Base-by-base conservation (phyloP, 2,797 vertebrate genomes). In the Mus caroli region DNA sequence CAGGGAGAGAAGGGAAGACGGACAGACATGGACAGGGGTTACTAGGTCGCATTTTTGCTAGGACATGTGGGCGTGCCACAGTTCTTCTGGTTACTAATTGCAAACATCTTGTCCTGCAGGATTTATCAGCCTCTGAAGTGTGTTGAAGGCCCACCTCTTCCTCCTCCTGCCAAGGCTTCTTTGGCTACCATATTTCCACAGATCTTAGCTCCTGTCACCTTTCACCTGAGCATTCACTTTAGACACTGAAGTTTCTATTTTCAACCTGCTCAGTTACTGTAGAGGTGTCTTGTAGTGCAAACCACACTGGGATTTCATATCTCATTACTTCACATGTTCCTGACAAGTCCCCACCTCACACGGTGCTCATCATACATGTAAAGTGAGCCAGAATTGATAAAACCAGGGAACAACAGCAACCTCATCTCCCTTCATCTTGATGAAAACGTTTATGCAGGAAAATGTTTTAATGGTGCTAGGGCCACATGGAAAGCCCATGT, bases 121-220 rank as follows among this genome's bases (percentile, higher is more conserved):
- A 43, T 92, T 94, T 17, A 88, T 73, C 90, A 90, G 89, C 82
- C 77, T 96, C 43, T 54, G 71, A 92, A 93, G 84, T 50, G 73
- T 1, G 46, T 40, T 89, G 56, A 82, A 84, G 93, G n/a, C n/a
- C 40, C 87, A n/a, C 19, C 1, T 73, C 0, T 69, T 83, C 50
- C 10, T 50, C 50, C 37, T 90, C 40, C 52, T 73, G 56, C 17
- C 37, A 89, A 75, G 86, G 37, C 17, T 34, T 94, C 85, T 62
- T 69, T 91, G 43, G 86, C 86, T 13, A 80, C 52, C 54, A n/a
- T 73, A 58, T 37, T 88, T 94, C 56, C 78, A 17, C 56, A 89
- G 52, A 75, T 67, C 69, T 95, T 67, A 96, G 58, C 7, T 28
- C 80, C 75, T 87, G 40, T 46, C 40, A n/a, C 7, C 14, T 89